Evolutionary conservation across 2,113 vertebrate genomes (phyloP).

Genomic region (Tragelaphus scriptus): DNA sequence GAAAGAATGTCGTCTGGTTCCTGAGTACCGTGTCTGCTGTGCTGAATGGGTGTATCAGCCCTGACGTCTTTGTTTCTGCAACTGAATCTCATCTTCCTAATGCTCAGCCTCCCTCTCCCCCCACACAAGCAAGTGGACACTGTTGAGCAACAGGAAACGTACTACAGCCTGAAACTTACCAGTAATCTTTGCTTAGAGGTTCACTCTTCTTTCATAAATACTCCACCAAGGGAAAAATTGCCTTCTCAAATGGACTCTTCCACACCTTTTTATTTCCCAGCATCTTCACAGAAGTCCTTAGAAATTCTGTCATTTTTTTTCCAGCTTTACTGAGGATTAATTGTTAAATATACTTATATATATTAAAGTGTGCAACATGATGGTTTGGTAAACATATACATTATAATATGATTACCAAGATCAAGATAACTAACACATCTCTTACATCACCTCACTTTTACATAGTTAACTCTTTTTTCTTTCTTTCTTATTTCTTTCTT

Average conservation of each 20-base stretch:
- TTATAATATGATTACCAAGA: not conserved
- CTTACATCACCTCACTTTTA: not conserved
- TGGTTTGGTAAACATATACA: not conserved
- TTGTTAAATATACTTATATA: not conserved
- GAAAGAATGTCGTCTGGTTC: not conserved
- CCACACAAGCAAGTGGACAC: rapidly evolving
- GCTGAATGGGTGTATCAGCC: rapidly evolving
- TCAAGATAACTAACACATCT: not conserved
- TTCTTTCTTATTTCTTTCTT: not conserved
- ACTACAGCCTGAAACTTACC: not conserved
- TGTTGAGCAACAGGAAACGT: not conserved
- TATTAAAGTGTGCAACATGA: not conserved
- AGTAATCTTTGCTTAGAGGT: not conserved
- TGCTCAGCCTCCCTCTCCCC: not conserved
- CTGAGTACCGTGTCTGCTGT: not conserved
- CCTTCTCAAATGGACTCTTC: not conserved
- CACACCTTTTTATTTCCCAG: not conserved
- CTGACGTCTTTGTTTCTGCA: not conserved
- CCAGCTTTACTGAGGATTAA: not conserved
- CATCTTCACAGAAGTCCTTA: not conserved
- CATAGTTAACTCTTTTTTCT: not conserved
- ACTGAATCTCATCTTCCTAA: not conserved
- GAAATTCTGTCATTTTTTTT: not conserved
- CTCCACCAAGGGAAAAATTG: not conserved
- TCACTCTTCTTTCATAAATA: not conserved